Evolutionary conservation across 2,888 invertebrate genomes (phyloP).

Genomic region (Drosophila sordidula): DNA sequence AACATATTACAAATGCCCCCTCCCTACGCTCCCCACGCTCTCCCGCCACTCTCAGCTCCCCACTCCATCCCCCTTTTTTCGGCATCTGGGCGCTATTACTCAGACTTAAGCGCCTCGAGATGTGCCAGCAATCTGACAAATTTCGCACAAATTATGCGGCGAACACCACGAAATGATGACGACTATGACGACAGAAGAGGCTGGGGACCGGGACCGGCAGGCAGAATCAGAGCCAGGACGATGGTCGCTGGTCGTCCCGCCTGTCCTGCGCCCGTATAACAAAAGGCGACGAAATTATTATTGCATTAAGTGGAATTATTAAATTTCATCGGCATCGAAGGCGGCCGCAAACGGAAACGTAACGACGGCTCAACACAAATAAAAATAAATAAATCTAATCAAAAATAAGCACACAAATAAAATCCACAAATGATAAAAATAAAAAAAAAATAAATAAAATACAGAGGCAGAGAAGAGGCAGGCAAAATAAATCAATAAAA

Average conservation of each 20-base stretch:
- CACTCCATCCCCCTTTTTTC: background rate
- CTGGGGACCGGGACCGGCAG: background rate
- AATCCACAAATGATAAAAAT: slow-evolving; percentile 57
- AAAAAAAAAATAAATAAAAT: slow-evolving; percentile 25
- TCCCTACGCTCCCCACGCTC: background rate
- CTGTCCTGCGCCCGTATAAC: slow-evolving; percentile 36
- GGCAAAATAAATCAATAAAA: slow-evolving; percentile 77
- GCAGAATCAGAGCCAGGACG: slow-evolving; percentile 9
- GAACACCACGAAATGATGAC: slow-evolving; percentile 67
- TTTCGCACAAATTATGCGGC: slow-evolving; percentile 79
- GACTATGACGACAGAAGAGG: slow-evolving; percentile 52
- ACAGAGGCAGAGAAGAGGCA: slow-evolving; percentile 9
- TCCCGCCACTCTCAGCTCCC: no score
- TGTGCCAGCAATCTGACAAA: slow-evolving; percentile 78
- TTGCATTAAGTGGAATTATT: slow-evolving; percentile 81
- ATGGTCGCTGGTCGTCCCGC: slow-evolving; percentile 6
- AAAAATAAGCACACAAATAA: slow-evolving; percentile 81
- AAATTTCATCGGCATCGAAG: slow-evolving; percentile 73
- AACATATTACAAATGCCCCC: slow-evolving; percentile 76
- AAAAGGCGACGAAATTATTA: slow-evolving; percentile 81
- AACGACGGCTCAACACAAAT: slow-evolving; percentile 68
- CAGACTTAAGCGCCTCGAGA: slow-evolving; percentile 75
- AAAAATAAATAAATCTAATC: slow-evolving; percentile 81
- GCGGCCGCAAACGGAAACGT: slow-evolving; percentile 42
- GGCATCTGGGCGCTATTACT: slow-evolving; percentile 58